phyloP scores from a whole-genome alignment of 37 sponge, comb jelly and placozoan species.

The Cladorhizidae sp. region DNA sequence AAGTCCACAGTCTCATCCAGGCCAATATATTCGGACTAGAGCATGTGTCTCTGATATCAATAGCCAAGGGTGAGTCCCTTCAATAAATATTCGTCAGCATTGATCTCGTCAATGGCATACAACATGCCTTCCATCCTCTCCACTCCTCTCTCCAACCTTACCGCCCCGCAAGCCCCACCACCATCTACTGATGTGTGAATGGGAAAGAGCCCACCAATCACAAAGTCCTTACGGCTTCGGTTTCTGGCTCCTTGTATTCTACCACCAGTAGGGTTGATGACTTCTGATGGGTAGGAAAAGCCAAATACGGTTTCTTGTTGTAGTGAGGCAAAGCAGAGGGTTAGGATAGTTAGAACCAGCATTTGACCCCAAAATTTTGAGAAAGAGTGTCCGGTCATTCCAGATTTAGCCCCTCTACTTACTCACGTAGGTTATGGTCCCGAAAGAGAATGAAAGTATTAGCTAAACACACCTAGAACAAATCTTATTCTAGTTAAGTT shows the following conservation, averaged over 20 bases:
- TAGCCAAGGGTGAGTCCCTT: slow-evolving; percentile 70
- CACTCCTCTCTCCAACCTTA: slow-evolving; percentile 61
- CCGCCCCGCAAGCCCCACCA: slow-evolving; percentile 28
- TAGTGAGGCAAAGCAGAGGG: no score
- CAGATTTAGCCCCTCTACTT: no score
- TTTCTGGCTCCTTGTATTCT: slow-evolving; percentile 58
- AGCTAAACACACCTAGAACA: no score
- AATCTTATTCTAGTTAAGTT: no score
- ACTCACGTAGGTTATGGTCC: no score
- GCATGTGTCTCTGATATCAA: slow-evolving; percentile 94
- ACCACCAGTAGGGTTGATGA: slow-evolving; percentile 5
- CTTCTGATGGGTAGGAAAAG: neutral
- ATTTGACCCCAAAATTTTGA: no score
- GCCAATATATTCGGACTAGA: slow-evolving; percentile 65
- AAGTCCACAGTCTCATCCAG: slow-evolving; percentile 78
- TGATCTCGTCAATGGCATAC: slow-evolving; percentile 76
- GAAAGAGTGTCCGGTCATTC: no score
- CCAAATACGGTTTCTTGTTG: neutral
- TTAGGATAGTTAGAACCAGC: no score
- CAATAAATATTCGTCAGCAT: slow-evolving; percentile 57
- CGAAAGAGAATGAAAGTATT: no score
- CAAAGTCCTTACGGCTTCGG: slow-evolving; percentile 54
- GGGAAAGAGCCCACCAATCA: slow-evolving; percentile 90
- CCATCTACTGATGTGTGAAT: slow-evolving; percentile 37
- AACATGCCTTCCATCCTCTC: slow-evolving; percentile 94